Evolutionary conservation across 1,140 invertebrate species (phyloP).

Genomic region (Dermatophagoides farinae): DNA sequence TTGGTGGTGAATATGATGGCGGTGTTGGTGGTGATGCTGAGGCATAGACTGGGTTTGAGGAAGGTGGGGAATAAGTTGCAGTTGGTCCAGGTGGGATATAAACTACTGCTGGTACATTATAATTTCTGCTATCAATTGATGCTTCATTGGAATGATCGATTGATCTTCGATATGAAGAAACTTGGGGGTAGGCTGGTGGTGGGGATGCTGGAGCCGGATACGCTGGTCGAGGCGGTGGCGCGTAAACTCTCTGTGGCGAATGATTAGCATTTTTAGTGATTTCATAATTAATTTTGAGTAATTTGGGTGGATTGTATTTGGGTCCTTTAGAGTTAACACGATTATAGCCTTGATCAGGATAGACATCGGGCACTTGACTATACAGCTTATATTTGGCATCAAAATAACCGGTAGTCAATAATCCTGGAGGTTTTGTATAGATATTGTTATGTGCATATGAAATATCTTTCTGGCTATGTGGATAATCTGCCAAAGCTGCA

Average conservation of each 20-base stretch:
- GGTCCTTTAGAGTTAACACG: not conserved
- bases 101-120: not conserved
- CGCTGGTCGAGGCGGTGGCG: not conserved
- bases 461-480: not conserved
- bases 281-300: not conserved
- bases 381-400: slow-evolving; percentile 2
- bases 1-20: not conserved
- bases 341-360: not conserved
- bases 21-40: not conserved
- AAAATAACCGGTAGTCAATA: slow-evolving; percentile 10
- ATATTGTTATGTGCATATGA: not conserved
- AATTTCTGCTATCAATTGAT: not conserved
- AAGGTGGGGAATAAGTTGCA: not conserved
- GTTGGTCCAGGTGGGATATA: not conserved
- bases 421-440: slow-evolving; percentile 5
- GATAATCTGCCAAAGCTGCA: not conserved
- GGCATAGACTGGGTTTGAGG: not conserved
- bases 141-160: not conserved
- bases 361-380: not conserved
- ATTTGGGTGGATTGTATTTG: not conserved
- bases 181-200: no score
- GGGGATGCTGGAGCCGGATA: no score
- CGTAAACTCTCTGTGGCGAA: not conserved
- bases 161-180: no score
- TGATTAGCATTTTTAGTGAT: not conserved